A percentile compares a stretch with the other conserved stretches of the same genome.
These are phyloP conservation scores for Sarcophaga peregrina DNA, from an alignment of 1,140 invertebrate genomes.

Conservation along the genomic window DNA sequence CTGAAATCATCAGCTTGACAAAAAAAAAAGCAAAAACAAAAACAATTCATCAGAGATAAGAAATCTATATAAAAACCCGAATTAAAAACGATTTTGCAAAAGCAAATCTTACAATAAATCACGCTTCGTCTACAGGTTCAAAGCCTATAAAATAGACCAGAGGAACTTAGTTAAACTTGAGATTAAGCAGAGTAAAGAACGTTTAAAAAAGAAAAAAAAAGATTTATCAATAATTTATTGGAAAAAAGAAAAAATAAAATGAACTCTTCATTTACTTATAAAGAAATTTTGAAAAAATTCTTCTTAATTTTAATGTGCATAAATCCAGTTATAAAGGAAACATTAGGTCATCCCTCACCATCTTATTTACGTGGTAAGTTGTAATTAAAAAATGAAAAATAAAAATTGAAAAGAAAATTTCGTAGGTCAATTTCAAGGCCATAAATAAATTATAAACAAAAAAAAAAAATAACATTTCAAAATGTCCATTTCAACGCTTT, in stretches of 20 bases:
- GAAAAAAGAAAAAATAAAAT: background rate
- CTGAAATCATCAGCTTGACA: background rate
- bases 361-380: conserved; percentile 9
- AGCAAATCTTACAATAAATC: background rate
- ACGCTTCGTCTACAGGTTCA: background rate
- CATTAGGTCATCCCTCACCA: background rate
- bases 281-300: background rate
- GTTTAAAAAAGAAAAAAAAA: no score
- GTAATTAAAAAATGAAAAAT: background rate
- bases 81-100: background rate
- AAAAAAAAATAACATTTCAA: background rate
- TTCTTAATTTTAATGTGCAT: background rate
- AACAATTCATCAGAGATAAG: background rate
- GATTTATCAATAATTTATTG: background rate
- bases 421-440: background rate
- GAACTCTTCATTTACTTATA: background rate
- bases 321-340: background rate
- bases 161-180: background rate
- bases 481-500: no score
- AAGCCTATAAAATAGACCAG: background rate
- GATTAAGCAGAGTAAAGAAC: background rate
- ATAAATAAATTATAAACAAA: background rate
- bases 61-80: background rate
- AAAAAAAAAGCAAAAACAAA: no score
- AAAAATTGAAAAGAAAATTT: background rate